Conservation (phyloP, 2,888 invertebrate species). For the Epinotia bilunana region DNA sequence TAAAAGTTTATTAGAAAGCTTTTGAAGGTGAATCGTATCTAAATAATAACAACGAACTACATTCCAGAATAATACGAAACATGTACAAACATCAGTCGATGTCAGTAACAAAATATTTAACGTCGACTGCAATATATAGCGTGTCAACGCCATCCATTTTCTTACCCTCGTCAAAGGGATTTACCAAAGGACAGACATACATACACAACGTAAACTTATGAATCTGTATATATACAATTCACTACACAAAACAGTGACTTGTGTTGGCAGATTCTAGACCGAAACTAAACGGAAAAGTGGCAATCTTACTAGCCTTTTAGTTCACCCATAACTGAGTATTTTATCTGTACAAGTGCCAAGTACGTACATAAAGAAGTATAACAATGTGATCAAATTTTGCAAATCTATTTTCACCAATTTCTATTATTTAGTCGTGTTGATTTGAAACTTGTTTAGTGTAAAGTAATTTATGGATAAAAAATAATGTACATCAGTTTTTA, state of each 20-base stretch:
- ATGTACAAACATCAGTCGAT: not conserved
- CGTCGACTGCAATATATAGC: constrained; percentile 56
- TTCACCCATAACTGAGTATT: no score
- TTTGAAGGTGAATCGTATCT: not conserved
- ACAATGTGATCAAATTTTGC: no score
- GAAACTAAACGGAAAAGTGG: not conserved
- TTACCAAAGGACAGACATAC: constrained; percentile 65
- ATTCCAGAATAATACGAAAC: not conserved
- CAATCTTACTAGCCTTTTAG: no score
- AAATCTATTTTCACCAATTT: not conserved
- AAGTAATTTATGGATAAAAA: no score
- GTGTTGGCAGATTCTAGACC: not conserved
- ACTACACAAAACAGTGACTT: constrained; percentile 51
- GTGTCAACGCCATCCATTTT: constrained; percentile 55
- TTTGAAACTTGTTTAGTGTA: not conserved
- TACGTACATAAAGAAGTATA: no score
- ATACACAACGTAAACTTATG: constrained; percentile 54
- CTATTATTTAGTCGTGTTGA: not conserved
- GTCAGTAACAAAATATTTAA: constrained; percentile 40
- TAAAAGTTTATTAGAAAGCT: not conserved
- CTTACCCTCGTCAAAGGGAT: constrained; percentile 68
- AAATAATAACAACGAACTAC: not conserved
- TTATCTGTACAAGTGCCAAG: no score
- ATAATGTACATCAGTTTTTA: no score
- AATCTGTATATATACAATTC: constrained; percentile 53